A percentile compares a stretch with the other conserved stretches of the same genome.
These are phyloP conservation scores for Pangasius djambal DNA, from an alignment of 2,797 vertebrate species.

Conservation along the genomic window DNA sequence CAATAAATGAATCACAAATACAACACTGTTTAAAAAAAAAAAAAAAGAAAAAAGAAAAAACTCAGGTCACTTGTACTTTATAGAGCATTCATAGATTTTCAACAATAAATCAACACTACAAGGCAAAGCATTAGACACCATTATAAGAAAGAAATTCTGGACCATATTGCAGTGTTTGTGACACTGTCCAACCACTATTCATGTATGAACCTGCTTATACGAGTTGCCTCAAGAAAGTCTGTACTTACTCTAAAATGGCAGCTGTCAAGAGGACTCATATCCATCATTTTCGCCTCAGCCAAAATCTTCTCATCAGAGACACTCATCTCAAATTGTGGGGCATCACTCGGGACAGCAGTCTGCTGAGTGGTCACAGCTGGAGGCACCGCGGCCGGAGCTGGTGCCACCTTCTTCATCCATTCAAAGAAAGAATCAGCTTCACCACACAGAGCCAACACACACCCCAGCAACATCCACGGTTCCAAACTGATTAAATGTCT, in stretches of 20 bases:
- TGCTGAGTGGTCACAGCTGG: slow-evolving; percentile 25
- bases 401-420: slow-evolving; percentile 66
- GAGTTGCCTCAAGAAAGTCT: not conserved
- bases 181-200: not conserved
- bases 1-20: not conserved
- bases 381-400: slow-evolving; percentile 40
- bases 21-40: not conserved
- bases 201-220: not conserved
- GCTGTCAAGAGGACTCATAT: slow-evolving; percentile 70
- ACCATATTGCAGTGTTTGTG: not conserved
- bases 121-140: not conserved
- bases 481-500: not conserved
- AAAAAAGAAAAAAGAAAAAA: not conserved
- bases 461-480: slow-evolving; percentile 53
- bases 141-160: not conserved
- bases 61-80: no score
- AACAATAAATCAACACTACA: not conserved
- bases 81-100: not conserved
- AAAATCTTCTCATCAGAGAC: slow-evolving; percentile 71
- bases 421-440: slow-evolving; percentile 70
- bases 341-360: slow-evolving; percentile 44
- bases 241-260: slow-evolving; percentile 69
- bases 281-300: slow-evolving; percentile 68
- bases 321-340: slow-evolving; percentile 71
- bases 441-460: slow-evolving; percentile 57